A percentile compares a stretch with the other conserved stretches of the same genome.
Conservation (phyloP, 2,797 vertebrate species). For the Chiroxiphia lanceolata region DNA sequence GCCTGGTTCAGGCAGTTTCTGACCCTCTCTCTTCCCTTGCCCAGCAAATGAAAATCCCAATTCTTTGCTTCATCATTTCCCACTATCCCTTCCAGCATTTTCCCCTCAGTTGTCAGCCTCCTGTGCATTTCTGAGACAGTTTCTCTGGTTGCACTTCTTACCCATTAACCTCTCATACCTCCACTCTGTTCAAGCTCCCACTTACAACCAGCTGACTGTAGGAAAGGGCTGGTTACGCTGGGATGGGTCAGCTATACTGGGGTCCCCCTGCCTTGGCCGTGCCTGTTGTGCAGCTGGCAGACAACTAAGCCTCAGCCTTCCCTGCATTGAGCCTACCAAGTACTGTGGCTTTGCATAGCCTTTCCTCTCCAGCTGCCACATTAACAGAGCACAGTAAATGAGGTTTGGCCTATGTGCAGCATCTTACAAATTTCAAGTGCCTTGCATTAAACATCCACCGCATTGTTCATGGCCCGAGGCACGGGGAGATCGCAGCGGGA, state of each 20-base stretch:
- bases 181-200: not conserved
- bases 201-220: not conserved
- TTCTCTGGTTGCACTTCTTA: not conserved
- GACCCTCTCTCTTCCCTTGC: not conserved
- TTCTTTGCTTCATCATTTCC: not conserved
- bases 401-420: not conserved
- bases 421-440: conserved; percentile 8
- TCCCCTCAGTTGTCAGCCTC: not conserved
- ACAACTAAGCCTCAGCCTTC: not conserved
- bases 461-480: not conserved
- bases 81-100: not conserved
- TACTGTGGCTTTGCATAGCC: not conserved
- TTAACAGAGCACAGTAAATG: not conserved
- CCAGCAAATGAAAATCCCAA: not conserved
- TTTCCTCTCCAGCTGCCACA: not conserved
- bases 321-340: not conserved
- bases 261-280: not conserved
- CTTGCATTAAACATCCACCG: conserved; percentile 4
- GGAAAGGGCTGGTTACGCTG: not conserved
- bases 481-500: not conserved
- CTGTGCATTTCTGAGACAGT: not conserved
- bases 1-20: not conserved
- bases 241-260: not conserved
- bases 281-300: not conserved
- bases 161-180: not conserved